phyloP scores from a whole-genome alignment of 2,797 vertebrate species.

The Thalassophryne amazonica region DNA sequence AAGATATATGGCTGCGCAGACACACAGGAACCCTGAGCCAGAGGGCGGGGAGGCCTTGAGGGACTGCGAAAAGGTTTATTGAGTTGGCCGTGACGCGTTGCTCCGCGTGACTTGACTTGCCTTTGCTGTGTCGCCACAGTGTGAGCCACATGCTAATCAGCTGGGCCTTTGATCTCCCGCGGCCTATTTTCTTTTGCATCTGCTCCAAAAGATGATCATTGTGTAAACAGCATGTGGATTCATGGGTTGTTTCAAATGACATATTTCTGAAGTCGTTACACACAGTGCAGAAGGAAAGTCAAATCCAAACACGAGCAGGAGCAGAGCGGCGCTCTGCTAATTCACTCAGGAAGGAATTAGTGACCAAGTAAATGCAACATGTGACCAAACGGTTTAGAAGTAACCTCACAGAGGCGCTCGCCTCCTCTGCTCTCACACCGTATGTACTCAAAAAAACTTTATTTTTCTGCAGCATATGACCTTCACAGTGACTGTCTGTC shows the following conservation, averaged over 20 bases:
- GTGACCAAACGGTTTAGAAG: constrained; percentile 36
- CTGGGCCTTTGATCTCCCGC: constrained; percentile 57
- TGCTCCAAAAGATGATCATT: constrained; percentile 52
- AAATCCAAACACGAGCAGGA: constrained; percentile 4
- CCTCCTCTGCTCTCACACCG: no score
- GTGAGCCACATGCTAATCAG: constrained; percentile 61
- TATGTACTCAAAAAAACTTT: no score
- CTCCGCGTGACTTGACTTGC: constrained; percentile 65
- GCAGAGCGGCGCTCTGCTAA: no score
- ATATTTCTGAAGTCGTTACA: background rate
- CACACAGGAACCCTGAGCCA: constrained; percentile 15
- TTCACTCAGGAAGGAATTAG: constrained; percentile 23
- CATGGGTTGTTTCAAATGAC: no score
- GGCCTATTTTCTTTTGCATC: constrained; percentile 33
- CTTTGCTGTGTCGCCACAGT: constrained; percentile 56
- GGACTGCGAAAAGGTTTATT: constrained; percentile 60
- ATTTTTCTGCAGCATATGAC: no score
- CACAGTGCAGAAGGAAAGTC: background rate
- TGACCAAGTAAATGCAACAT: constrained; percentile 36
- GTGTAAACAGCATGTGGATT: no score
- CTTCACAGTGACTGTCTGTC: no score
- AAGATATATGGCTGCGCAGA: constrained; percentile 57
- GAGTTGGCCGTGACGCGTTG: constrained; percentile 58
- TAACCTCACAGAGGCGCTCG: no score
- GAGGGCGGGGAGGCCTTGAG: constrained; percentile 46